Base-by-base conservation (phyloP, 2,797 vertebrate genomes). In the Pelobates cultripes region DNA sequence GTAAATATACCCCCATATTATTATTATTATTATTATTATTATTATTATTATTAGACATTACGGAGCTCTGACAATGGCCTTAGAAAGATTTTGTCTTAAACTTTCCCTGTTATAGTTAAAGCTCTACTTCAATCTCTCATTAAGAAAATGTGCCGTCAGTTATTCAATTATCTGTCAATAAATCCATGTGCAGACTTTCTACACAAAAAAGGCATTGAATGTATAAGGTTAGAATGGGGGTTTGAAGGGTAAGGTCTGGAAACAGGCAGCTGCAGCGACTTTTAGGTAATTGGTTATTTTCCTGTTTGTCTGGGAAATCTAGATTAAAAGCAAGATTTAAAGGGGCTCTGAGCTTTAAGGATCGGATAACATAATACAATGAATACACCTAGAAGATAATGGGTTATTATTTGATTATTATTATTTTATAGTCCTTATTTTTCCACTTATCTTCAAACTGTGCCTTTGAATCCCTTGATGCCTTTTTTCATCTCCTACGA, bases 131-230 rank as follows among this genome's bases (percentile, higher is more conserved):
- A 75, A 72, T 85, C 73, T 73, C 82, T 79, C 73, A 67, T 79
- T 81, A 73, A 68, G 82, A 84, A 79, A 84, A 84, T 73, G 73
- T 86, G 79, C 72, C 42, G 15, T 81, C 72, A 66, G 15, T 78
- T 83, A 75, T 78, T 73, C 77, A 80, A 80, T 80, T 79, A 83
- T 83, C 72, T 79, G 76, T 73, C 73, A 73, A 85, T 82, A 85
- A 85, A 85, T 85, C 84, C 55, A 75, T 78, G 45, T 76, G 73
- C 80, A 82, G 84, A 75, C 80, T 78, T 75, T 67, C 84, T 82
- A 47, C 75, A 79, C 75, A 76, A 84, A 79, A 28, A 78, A 79
- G 73, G 80, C 79, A 79, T 72, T 82, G 76, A 76, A 79, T 70
- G 84, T 73, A 85, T 72, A 73, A 75, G 67, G 77, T 75, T 84